These are phyloP conservation scores for Eptesicus fuscus DNA, from an alignment of 2,113 vertebrate species.

Conservation along the genomic window DNA sequence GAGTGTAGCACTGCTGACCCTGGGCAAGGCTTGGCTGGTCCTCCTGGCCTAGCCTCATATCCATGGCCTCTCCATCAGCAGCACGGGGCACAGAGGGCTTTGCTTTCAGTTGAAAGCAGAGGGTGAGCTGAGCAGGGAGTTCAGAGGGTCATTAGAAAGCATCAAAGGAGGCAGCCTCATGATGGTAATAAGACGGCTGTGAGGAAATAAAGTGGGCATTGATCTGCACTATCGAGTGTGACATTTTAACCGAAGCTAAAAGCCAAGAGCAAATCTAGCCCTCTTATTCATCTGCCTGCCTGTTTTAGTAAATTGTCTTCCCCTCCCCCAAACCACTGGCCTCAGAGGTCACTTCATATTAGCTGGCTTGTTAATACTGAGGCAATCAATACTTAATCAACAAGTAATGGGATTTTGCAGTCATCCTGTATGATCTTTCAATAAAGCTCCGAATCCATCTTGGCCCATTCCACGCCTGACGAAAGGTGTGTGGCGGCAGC, in stretches of 20 bases:
- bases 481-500: conserved; percentile 88
- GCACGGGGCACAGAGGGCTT: conserved; percentile 75
- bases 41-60: conserved; percentile 75
- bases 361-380: conserved; percentile 99
- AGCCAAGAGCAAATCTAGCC: conserved; percentile 89
- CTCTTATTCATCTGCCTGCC: conserved; percentile 88
- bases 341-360: conserved; percentile 99
- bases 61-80: conserved; percentile 81
- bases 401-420: conserved; percentile 99
- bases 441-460: conserved; percentile 98
- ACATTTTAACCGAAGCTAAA: conserved; percentile 98
- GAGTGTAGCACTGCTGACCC: conserved; percentile 79
- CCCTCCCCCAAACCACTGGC: conserved; percentile 89
- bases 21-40: conserved; percentile 78
- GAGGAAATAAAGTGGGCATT: conserved; percentile 97
- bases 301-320: conserved; percentile 90
- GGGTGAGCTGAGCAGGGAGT: conserved; percentile 84
- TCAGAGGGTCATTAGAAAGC: conserved; percentile 93
- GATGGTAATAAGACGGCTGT: conserved; percentile 92
- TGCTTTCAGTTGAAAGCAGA: conserved; percentile 86
- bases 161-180: conserved; percentile 91
- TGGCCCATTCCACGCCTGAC: conserved; percentile 87
- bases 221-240: conserved; percentile 95
- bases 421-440: conserved; percentile 99
- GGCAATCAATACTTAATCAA: conserved; percentile 99